These are phyloP conservation scores for Pluvialis apricaria DNA, from an alignment of 2,113 vertebrate species.

Conservation along the genomic window DNA sequence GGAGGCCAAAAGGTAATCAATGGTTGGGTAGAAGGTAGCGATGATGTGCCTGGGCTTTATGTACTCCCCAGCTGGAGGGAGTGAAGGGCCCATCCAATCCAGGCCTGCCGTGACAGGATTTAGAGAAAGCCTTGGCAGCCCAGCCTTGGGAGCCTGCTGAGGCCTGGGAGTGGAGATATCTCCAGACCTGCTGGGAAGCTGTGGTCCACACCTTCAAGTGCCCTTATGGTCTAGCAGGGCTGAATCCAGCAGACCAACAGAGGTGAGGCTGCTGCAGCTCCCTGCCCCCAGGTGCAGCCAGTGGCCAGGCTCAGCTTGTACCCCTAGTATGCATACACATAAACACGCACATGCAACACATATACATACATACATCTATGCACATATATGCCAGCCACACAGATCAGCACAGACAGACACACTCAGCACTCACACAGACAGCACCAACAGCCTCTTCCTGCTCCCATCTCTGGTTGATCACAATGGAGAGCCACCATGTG, in stretches of 20 bases:
- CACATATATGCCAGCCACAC: not conserved
- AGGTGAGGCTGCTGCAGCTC: not conserved
- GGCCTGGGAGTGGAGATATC: not conserved
- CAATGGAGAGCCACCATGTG: not conserved
- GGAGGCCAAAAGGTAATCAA: not conserved
- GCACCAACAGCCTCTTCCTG: not conserved
- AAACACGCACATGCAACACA: not conserved
- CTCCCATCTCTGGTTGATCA: not conserved
- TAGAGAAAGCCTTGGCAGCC: not conserved
- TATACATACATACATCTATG: too few species aligned
- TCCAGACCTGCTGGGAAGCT: not conserved
- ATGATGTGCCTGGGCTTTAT: not conserved
- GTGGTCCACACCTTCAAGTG: not conserved
- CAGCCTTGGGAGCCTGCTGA: not conserved
- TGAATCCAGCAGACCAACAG: not conserved
- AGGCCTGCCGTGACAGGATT: not conserved
- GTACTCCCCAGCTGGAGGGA: not conserved
- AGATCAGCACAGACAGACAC: not conserved
- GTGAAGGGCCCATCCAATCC: not conserved
- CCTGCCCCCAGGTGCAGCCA: not conserved
- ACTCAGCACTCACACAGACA: not conserved
- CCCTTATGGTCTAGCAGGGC: not conserved
- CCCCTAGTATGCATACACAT: not conserved
- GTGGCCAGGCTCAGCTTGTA: not conserved
- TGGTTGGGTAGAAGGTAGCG: not conserved